These are phyloP conservation scores for Loris lydekkerianus DNA, from an alignment of 2,797 vertebrate species.

Conservation along the genomic window DNA sequence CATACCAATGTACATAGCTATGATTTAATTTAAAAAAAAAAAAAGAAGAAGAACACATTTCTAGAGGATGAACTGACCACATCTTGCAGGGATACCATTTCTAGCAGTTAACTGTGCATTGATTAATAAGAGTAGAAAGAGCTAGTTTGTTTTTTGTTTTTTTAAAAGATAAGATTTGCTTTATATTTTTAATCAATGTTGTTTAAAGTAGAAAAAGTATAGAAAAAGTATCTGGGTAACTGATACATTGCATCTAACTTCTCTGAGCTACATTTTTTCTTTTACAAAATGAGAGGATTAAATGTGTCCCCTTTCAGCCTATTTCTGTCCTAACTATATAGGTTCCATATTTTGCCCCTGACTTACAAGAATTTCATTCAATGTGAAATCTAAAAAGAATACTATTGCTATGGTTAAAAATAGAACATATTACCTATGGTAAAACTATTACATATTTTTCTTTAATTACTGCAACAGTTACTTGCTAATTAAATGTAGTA, in stretches of 20 bases:
- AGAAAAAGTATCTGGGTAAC: not conserved
- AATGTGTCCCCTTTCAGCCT: not conserved
- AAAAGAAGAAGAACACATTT: not conserved
- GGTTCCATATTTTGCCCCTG: conserved; percentile 6
- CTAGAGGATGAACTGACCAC: not conserved
- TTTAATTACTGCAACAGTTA: not conserved
- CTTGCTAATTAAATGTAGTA: not conserved
- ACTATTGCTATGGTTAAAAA: not conserved
- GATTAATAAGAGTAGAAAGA: not conserved
- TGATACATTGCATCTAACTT: not conserved
- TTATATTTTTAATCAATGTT: not conserved
- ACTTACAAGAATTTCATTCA: not conserved
- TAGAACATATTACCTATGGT: not conserved
- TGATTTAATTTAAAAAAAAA: too few species aligned
- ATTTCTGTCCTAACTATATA: not conserved
- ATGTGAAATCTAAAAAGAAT: not conserved
- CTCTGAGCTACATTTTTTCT: not conserved
- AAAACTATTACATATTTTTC: conserved; percentile 4
- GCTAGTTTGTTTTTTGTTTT: not conserved
- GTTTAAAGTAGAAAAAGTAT: not conserved
- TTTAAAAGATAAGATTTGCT: not conserved
- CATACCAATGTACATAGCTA: too few species aligned
- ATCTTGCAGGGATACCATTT: rapidly evolving
- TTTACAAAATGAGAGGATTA: not conserved
- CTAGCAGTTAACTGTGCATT: not conserved